Evolutionary conservation across 2,888 invertebrate species (phyloP), one percentile per base, ranked within the genome.

Genomic region (Apamea epomidion): DNA sequence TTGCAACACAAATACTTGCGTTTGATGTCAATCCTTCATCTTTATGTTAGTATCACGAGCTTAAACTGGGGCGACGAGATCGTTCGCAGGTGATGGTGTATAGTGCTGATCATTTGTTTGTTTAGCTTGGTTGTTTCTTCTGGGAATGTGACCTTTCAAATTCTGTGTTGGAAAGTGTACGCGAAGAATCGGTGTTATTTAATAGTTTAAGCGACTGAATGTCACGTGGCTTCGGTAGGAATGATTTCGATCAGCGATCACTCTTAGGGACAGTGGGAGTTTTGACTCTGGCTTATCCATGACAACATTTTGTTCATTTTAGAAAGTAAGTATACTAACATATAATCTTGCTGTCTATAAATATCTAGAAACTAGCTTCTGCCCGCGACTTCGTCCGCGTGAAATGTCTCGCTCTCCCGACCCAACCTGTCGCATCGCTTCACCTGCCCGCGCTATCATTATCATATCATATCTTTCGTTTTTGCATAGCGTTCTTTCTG

Each of bases 11-110:
- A 79, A 86, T 74, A 79, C 64, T 76, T 60, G 48, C 4, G 72
- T 84, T 75, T 76, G 84, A 84, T 87, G 78, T 76, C 79, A 81
- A 91, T 91, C 77, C 75, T 85, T 91, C 91, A 91, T 90, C 83
- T 89, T 88, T 89, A 91, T 89, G 64, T 84, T 51, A 25, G 12
- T 21, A 81, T 89, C 91, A 91, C 91, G 90, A 84, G 60, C 45
- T 70, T 21, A n/a, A 85, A 74, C 60, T 88, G 84, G 87, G 70
- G 76, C 84, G 87, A 85, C 78, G 85, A 81, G 81, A 85, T 83
- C 83, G 78, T 85, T 76, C 81, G 60, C 78, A 73, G 72, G 65
- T 73, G 76, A 77, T 76, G 64, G 29, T 60, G n/a, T 70, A 32
- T 25, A 67, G 58, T 84, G 72, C 72, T 88, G 81, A 81, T 82